These are phyloP conservation scores for Diaperis boleti DNA, from an alignment of 2,888 invertebrate species.

Conservation along the genomic window DNA sequence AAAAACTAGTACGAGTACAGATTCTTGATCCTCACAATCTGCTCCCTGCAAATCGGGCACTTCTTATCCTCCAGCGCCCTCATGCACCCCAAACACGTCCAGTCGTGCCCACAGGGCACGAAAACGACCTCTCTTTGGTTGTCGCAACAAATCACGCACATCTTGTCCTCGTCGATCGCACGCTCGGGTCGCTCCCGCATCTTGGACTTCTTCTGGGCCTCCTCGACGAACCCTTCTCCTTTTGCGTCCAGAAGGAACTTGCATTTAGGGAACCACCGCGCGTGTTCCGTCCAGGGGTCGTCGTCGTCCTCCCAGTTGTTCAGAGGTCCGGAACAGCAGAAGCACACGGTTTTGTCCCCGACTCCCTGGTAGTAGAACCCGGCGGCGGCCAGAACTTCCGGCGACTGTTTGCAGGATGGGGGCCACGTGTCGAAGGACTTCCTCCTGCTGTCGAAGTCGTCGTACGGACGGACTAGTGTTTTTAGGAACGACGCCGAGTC, in stretches of 20 bases:
- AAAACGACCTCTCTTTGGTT: conserved; percentile 91
- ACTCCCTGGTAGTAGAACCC: conserved; percentile 93
- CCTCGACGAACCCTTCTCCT: conserved; percentile 82
- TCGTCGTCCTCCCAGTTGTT: conserved; percentile 94
- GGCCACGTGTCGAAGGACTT: conserved; percentile 86
- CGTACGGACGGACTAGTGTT: conserved; percentile 30
- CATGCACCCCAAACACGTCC: conserved; percentile 80
- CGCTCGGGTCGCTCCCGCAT: conserved; percentile 68
- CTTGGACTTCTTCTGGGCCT: conserved; percentile 64
- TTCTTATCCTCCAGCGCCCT: conserved; percentile 86
- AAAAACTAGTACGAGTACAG: not conserved
- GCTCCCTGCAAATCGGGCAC: conserved; percentile 89
- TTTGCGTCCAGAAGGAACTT: conserved; percentile 84
- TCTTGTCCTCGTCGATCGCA: conserved; percentile 74
- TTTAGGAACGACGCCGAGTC: not conserved
- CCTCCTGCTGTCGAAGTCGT: conserved; percentile 66
- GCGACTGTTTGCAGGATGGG: conserved; percentile 81
- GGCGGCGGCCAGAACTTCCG: conserved; percentile 85
- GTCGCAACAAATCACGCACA: conserved; percentile 93
- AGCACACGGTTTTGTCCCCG: conserved; percentile 92
- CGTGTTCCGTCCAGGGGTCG: conserved; percentile 95
- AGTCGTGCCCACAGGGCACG: conserved; percentile 95
- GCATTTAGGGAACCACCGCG: conserved; percentile 90
- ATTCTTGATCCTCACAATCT: conserved; percentile 64
- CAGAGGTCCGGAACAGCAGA: conserved; percentile 93